A percentile compares a stretch with the other conserved stretches of the same genome.
Evolutionary conservation across 2,797 vertebrate genomes (phyloP).

Genomic region (Cheirogaleus major): DNA sequence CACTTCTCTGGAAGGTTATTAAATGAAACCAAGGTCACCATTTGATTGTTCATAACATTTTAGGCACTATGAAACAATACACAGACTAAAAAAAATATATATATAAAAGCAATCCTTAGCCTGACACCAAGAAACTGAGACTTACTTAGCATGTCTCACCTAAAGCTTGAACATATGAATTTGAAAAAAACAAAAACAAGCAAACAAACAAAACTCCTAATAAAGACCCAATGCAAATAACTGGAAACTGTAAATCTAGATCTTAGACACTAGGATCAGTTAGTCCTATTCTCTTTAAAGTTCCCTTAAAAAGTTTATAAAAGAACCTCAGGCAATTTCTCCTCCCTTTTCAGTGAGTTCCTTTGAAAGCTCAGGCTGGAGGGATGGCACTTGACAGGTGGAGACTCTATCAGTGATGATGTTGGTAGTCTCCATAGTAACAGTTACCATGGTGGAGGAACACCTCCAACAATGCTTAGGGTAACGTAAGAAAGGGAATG

Average conservation of each 20-base stretch:
- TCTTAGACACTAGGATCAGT: not conserved
- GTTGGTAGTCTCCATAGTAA: slow-evolving; percentile 2
- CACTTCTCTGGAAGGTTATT: not conserved
- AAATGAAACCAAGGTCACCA: not conserved
- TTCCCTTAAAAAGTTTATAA: not conserved
- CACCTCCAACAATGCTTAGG: not conserved
- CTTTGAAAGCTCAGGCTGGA: not conserved
- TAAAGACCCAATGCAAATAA: not conserved
- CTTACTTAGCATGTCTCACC: not conserved
- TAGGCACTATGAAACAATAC: not conserved
- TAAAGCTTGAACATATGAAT: not conserved
- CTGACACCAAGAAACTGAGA: not conserved
- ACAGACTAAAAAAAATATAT: not conserved
- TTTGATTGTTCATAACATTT: not conserved
- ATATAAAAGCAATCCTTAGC: not conserved
- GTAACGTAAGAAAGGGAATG: not conserved
- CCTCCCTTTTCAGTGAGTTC: not conserved
- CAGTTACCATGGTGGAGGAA: slow-evolving; percentile 28
- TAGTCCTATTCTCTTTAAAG: not conserved
- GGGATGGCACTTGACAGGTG: not conserved
- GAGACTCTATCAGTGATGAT: not conserved
- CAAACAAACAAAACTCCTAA: not conserved
- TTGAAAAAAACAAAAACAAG: not conserved
- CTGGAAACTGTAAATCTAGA: not conserved
- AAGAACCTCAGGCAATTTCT: not conserved